Conservation (phyloP, 2,113 vertebrate species). For the Cranoglanis bouderius region DNA sequence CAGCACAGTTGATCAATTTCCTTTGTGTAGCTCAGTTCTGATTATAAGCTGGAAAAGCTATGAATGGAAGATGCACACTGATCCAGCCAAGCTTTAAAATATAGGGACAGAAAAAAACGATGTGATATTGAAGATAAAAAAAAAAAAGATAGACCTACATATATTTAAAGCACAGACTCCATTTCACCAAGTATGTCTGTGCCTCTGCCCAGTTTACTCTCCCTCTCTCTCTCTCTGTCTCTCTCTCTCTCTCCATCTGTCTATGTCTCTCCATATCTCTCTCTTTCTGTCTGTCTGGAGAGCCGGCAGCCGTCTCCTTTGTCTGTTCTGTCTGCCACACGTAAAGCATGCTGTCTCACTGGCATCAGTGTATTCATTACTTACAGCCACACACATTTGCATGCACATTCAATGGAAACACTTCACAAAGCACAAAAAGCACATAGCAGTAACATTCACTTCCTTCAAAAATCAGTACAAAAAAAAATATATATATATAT, state of each 20-base stretch:
- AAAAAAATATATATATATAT: neutral
- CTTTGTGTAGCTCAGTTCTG: conserved; percentile 39
- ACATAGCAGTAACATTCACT: neutral
- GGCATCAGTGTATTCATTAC: conserved; percentile 45
- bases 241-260: neutral
- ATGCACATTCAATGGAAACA: conserved; percentile 28
- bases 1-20: conserved; percentile 29
- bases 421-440: neutral
- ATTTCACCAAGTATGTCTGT: neutral
- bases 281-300: conserved; percentile 31
- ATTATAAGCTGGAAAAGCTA: neutral
- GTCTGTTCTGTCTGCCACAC: conserved; percentile 72
- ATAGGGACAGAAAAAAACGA: neutral
- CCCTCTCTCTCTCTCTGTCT: neutral
- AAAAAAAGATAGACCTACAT: conserved; percentile 3
- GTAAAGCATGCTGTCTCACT: conserved; percentile 58
- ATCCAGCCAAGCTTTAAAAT: neutral
- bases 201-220: neutral
- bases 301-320: conserved; percentile 66
- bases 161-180: conserved; percentile 18
- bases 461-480: neutral
- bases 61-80: neutral
- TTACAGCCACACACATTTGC: neutral
- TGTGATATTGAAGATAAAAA: neutral
- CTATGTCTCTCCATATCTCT: neutral